Percentiles rank a stretch among this genome's conserved stretches.
These are phyloP conservation scores for Poecilia picta DNA, from an alignment of 2,797 vertebrate genomes.

Conservation along the genomic window DNA sequence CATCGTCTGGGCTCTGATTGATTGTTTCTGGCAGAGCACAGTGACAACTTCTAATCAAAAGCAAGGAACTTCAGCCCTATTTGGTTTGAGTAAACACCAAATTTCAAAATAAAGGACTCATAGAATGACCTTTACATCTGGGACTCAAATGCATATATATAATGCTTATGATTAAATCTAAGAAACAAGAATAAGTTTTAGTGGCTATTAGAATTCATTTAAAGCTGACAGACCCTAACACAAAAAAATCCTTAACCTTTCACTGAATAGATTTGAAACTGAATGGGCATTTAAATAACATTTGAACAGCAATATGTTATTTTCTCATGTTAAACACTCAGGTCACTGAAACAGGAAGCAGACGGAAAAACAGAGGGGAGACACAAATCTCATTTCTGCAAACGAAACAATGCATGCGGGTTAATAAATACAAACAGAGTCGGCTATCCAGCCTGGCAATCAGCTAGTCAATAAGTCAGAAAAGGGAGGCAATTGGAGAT, in stretches of 20 bases:
- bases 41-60: neutral
- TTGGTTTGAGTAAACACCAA: too few relatives aligned
- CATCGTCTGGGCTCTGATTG: too few relatives aligned
- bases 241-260: neutral
- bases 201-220: neutral
- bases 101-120: neutral
- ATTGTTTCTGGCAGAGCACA: too few relatives aligned
- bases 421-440: conserved; percentile 20
- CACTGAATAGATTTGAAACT: neutral
- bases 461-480: conserved; percentile 36
- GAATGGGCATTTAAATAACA: conserved; percentile 70
- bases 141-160: neutral
- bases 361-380: neutral
- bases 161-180: neutral
- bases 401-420: conserved; percentile 13
- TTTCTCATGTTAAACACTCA: conserved; percentile 13
- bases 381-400: neutral
- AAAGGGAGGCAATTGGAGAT: conserved; percentile 25
- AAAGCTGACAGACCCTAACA: too few relatives aligned
- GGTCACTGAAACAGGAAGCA: conserved; percentile 17
- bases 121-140: neutral
- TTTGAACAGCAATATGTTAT: conserved; percentile 52
- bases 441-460: conserved; percentile 20
- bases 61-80: neutral
- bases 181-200: neutral